Evolutionary conservation across 2,888 invertebrate genomes (phyloP).

Genomic region (Lasioglossum lativentre): DNA sequence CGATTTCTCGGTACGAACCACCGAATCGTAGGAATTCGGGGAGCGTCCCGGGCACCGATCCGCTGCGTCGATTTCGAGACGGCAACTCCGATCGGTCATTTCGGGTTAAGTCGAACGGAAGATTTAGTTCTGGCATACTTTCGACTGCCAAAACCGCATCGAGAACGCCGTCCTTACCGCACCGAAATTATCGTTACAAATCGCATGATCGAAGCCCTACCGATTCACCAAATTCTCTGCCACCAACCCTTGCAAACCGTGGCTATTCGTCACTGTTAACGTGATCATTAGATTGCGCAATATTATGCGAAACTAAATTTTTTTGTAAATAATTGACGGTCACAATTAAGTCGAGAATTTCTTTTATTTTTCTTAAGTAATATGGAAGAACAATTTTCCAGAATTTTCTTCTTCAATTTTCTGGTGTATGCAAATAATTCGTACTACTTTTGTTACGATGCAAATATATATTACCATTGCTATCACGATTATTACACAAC

Average conservation of each 20-base stretch:
- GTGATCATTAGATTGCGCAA: background rate
- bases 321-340: background rate
- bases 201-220: conserved; percentile 20
- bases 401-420: background rate
- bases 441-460: background rate
- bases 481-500: background rate
- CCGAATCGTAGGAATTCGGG: conserved; percentile 66
- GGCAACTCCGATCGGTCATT: conserved; percentile 43
- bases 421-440: background rate
- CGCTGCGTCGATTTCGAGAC: conserved; percentile 62
- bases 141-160: conserved; percentile 48
- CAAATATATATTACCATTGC: background rate
- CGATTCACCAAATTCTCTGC: background rate
- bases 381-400: background rate
- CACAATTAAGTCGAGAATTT: background rate
- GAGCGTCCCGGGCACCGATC: conserved; percentile 44
- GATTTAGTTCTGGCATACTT: conserved; percentile 76
- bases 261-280: background rate
- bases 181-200: conserved; percentile 76
- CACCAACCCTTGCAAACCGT: background rate
- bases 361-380: background rate
- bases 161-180: conserved; percentile 50
- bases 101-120: conserved; percentile 67
- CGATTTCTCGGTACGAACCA: conserved; percentile 64
- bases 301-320: background rate